Evolutionary conservation across 2,113 vertebrate genomes (phyloP).

Genomic region (Ornithorhynchus anatinus): DNA sequence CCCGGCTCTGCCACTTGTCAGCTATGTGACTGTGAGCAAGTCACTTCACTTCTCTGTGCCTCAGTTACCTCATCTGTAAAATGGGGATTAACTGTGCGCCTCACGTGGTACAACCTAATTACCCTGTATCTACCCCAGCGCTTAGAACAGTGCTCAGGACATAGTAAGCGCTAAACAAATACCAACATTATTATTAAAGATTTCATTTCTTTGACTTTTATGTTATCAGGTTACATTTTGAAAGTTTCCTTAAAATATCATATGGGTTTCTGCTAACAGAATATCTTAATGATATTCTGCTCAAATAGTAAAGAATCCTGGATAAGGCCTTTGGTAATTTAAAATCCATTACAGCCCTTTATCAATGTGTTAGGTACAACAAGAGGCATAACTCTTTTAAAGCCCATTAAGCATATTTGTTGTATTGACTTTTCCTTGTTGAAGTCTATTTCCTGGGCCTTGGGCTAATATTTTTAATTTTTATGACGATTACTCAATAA

Average conservation of each 20-base stretch:
- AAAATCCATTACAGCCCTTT: not conserved
- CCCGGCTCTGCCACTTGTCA: not conserved
- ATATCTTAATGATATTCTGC: not conserved
- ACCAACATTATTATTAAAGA: not conserved
- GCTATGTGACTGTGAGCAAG: too few relatives aligned
- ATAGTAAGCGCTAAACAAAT: not conserved
- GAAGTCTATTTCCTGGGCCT: not conserved
- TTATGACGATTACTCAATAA: conserved; percentile 43
- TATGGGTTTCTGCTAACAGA: not conserved
- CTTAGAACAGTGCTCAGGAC: not conserved
- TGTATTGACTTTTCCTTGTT: conserved; percentile 31
- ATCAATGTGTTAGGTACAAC: not conserved
- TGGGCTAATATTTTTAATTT: conserved; percentile 14
- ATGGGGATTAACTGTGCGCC: not conserved
- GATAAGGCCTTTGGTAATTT: not conserved
- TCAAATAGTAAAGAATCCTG: conserved; percentile 8
- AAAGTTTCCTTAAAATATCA: not conserved
- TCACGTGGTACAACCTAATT: not conserved
- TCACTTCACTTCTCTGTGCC: too few relatives aligned
- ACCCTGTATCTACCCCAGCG: too few relatives aligned
- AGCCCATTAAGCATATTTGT: conserved; percentile 28
- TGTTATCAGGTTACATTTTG: not conserved
- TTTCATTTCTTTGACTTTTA: not conserved
- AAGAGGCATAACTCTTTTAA: conserved; percentile 28
- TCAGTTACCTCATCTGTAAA: not conserved